A percentile compares a stretch with the other conserved stretches of the same genome.
Evolutionary conservation across 2,113 vertebrate genomes (phyloP).

Genomic region (Beaufortia kweichowensis): DNA sequence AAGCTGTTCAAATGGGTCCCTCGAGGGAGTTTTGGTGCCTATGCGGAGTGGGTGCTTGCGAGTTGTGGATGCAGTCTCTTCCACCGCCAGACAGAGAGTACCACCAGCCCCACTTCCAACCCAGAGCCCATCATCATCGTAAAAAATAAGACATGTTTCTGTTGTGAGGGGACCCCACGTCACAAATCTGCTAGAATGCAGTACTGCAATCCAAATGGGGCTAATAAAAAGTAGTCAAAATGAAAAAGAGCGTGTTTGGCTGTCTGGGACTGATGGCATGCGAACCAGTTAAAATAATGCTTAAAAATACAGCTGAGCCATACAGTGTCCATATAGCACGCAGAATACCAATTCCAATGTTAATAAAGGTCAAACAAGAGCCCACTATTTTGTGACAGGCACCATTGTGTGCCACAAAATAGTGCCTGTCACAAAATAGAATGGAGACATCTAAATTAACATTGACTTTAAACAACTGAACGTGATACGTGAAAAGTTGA

Average conservation of each 20-base stretch:
- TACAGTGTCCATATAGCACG: background rate
- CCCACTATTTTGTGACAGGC: background rate
- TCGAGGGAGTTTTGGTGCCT: too few species aligned
- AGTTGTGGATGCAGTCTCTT: too few species aligned
- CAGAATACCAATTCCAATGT: background rate
- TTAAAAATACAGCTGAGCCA: background rate
- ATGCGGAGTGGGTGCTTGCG: too few species aligned
- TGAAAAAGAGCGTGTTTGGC: background rate
- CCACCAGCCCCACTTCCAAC: too few species aligned
- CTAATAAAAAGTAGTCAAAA: background rate
- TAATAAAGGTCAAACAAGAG: background rate
- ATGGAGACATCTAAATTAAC: background rate
- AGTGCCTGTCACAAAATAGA: background rate
- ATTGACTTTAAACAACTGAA: background rate
- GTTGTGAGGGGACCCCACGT: background rate
- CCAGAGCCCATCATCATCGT: too few species aligned
- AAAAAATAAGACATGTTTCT: too few species aligned
- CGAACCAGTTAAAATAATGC: background rate
- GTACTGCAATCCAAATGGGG: background rate
- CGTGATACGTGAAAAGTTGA: too few species aligned
- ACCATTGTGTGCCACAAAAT: background rate
- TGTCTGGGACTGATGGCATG: background rate
- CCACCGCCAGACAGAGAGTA: too few species aligned
- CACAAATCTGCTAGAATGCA: background rate
- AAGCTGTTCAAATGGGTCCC: too few species aligned